Percentiles rank a stretch among this genome's conserved stretches.
Conservation (phyloP, 1,140 invertebrate species). For the Drosophila sulfurigaster region DNA sequence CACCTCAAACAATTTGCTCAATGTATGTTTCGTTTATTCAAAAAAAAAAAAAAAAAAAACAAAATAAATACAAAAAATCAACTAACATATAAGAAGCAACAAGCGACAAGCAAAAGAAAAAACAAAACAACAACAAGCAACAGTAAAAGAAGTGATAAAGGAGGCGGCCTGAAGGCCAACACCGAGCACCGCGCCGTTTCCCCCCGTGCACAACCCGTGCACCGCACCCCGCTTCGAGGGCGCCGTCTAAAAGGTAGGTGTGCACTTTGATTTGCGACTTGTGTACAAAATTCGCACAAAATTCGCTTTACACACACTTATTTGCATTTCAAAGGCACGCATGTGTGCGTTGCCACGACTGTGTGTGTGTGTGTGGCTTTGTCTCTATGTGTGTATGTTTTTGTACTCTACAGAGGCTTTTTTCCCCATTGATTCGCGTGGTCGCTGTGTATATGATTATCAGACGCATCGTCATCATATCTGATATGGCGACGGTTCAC, state of each 20-base stretch:
- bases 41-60: constrained; percentile 36
- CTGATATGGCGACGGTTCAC: constrained; percentile 57
- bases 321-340: constrained; percentile 63
- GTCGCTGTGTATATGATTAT: constrained; percentile 55
- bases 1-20: constrained; percentile 67
- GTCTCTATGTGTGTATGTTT: constrained; percentile 1
- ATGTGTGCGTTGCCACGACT: constrained; percentile 5
- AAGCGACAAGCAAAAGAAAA: constrained; percentile 50
- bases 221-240: background rate
- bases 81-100: constrained; percentile 35
- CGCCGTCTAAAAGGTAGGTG: constrained; percentile 59
- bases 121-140: constrained; percentile 27
- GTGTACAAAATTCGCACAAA: constrained; percentile 49
- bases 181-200: background rate
- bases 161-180: constrained; percentile 47
- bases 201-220: background rate
- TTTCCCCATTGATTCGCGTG: constrained; percentile 15
- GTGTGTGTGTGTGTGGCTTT: constrained; percentile 2
- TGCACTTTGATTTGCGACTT: constrained; percentile 61
- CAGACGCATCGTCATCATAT: constrained; percentile 42
- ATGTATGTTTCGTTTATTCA: constrained; percentile 46
- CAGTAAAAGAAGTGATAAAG: constrained; percentile 15
- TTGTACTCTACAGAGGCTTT: constrained; percentile 7
- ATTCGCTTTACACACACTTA: constrained; percentile 62
- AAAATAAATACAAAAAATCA: constrained; percentile 37